These are phyloP conservation scores for Myopa tessellatipennis DNA, from an alignment of 2,888 invertebrate genomes.

Conservation along the genomic window DNA sequence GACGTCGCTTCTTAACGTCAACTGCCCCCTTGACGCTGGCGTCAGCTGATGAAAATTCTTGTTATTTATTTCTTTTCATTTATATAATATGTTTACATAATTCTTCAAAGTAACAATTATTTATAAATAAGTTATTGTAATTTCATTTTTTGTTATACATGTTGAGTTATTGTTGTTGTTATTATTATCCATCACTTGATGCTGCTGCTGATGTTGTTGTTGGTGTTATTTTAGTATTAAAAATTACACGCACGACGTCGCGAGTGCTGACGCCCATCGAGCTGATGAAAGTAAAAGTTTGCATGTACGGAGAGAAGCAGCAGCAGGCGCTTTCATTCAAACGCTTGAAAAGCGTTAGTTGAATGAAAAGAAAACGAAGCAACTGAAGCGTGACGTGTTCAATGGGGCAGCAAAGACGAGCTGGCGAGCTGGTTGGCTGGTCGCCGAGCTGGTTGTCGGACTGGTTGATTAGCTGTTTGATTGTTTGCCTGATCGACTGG, in stretches of 20 bases:
- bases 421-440: neutral
- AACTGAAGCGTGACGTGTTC: conserved; percentile 1
- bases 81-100: conserved; percentile 27
- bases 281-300: conserved; percentile 39
- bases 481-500: neutral
- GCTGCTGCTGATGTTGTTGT: conserved; percentile 17
- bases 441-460: neutral
- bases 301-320: neutral
- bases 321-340: neutral
- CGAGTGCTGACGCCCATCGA: neutral
- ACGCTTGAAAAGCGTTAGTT: neutral
- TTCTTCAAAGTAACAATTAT: too few relatives aligned
- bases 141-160: neutral
- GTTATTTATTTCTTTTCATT: conserved; percentile 35
- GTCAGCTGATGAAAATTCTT: too few relatives aligned
- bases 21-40: too few relatives aligned
- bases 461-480: neutral
- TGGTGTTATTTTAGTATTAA: conserved; percentile 36
- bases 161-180: neutral
- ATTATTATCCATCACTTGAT: conserved; percentile 9
- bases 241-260: neutral
- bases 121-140: neutral
- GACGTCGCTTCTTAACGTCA: too few relatives aligned
- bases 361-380: too few relatives aligned
- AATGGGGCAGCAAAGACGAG: neutral